These are phyloP conservation scores for Macaria notata DNA, from an alignment of 2,888 invertebrate species.

Conservation along the genomic window DNA sequence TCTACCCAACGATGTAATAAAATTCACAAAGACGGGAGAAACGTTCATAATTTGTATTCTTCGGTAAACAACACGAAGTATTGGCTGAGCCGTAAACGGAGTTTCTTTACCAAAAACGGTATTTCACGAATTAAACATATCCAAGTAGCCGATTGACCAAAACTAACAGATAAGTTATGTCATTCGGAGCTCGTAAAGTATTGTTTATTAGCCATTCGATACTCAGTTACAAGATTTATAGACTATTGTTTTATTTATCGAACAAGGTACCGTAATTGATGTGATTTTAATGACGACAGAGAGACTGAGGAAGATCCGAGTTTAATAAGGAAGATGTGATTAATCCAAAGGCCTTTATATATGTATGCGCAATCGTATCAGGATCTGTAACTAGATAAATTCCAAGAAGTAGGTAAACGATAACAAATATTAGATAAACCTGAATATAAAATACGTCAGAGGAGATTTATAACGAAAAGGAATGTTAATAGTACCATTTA, in stretches of 20 bases:
- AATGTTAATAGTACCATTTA: constrained; percentile 15
- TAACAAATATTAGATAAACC: constrained; percentile 9
- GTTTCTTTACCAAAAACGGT: constrained; percentile 49
- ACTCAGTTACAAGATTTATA: constrained; percentile 46
- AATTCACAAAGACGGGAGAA: constrained; percentile 41
- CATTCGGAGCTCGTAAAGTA: constrained; percentile 33
- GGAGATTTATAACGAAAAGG: constrained; percentile 7
- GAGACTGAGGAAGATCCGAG: constrained; percentile 2
- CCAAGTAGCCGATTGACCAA: constrained; percentile 41
- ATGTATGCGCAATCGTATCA: not conserved
- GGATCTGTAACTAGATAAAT: not conserved
- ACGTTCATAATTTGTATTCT: constrained; percentile 51
- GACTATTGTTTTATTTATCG: constrained; percentile 49
- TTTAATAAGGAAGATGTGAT: not conserved
- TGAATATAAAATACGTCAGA: constrained; percentile 8
- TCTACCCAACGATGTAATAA: constrained; percentile 37
- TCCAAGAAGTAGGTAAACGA: not conserved
- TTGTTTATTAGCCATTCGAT: constrained; percentile 46
- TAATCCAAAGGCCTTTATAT: not conserved
- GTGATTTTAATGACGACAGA: constrained; percentile 28
- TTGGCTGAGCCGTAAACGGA: constrained; percentile 44
- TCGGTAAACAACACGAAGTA: constrained; percentile 54
- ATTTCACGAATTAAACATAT: constrained; percentile 47
- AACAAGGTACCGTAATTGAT: constrained; percentile 30
- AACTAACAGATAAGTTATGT: constrained; percentile 46